A percentile compares a stretch with the other conserved stretches of the same genome.
These are phyloP conservation scores for Temnothorax rugatulus DNA, from an alignment of 2,888 invertebrate genomes.

Conservation along the genomic window DNA sequence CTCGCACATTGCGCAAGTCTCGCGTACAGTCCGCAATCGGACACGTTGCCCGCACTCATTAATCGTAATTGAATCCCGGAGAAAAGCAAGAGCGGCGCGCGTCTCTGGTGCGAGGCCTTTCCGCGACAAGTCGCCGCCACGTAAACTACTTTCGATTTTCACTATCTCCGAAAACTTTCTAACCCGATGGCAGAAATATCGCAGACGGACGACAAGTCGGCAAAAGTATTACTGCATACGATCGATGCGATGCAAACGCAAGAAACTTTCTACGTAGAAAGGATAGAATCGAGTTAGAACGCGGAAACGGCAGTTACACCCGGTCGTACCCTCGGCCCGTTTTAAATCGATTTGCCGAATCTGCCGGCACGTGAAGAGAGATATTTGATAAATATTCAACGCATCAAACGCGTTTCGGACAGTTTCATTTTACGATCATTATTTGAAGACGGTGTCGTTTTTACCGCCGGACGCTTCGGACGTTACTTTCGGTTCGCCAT, in stretches of 20 bases:
- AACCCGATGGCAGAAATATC: constrained; percentile 32
- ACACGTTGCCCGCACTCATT: constrained; percentile 38
- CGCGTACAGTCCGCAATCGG: constrained; percentile 5
- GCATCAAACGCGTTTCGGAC: neutral
- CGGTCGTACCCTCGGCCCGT: neutral
- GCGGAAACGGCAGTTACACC: neutral
- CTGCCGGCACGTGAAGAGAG: neutral
- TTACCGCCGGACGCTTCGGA: neutral
- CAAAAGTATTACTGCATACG: constrained; percentile 26
- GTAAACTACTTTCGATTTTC: constrained; percentile 57
- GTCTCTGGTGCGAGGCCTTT: constrained; percentile 10
- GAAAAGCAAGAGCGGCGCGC: constrained; percentile 24
- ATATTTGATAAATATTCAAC: neutral
- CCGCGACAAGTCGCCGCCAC: constrained; percentile 46
- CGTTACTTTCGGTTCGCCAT: constrained; percentile 8
- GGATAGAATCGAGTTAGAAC: neutral
- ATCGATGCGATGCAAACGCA: neutral
- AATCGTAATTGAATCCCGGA: constrained; percentile 49
- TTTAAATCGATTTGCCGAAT: neutral
- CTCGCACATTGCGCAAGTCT: constrained; percentile 66
- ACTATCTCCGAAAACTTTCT: constrained; percentile 56
- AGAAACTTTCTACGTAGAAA: neutral
- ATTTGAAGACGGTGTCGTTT: neutral
- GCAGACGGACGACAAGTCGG: neutral
- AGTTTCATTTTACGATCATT: neutral